Conservation (phyloP, 1,140 invertebrate species). For the Temnothorax nylanderi region DNA sequence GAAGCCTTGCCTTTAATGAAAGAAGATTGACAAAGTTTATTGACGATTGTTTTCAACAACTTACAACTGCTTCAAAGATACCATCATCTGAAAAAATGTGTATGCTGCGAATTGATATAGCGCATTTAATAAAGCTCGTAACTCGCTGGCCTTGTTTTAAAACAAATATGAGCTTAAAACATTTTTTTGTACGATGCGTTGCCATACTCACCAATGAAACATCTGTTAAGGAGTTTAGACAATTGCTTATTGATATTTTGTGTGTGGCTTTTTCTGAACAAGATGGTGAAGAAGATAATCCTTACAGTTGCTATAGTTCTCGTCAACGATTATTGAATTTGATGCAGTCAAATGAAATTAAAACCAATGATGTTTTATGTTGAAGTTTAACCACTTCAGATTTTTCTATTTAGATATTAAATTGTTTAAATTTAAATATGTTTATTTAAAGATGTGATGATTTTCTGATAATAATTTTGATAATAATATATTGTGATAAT, state of each 20-base stretch:
- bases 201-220: background rate
- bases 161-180: background rate
- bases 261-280: background rate
- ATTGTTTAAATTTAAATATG: too few relatives aligned
- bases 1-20: too few relatives aligned
- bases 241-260: background rate
- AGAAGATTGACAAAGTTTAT: too few relatives aligned
- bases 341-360: background rate
- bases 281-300: background rate
- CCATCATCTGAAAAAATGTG: background rate
- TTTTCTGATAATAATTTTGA: too few relatives aligned
- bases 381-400: too few relatives aligned
- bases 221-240: background rate
- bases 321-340: background rate
- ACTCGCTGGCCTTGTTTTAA: background rate
- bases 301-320: background rate
- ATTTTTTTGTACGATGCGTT: background rate
- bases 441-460: too few relatives aligned
- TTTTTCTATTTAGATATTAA: too few relatives aligned
- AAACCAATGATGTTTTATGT: too few relatives aligned
- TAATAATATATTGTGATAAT: too few relatives aligned
- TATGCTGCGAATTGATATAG: background rate
- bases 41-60: too few relatives aligned
- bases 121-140: background rate
- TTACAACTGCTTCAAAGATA: background rate